Conservation (phyloP, 2,888 invertebrate genomes). For the Lithophane semibrunnea region DNA sequence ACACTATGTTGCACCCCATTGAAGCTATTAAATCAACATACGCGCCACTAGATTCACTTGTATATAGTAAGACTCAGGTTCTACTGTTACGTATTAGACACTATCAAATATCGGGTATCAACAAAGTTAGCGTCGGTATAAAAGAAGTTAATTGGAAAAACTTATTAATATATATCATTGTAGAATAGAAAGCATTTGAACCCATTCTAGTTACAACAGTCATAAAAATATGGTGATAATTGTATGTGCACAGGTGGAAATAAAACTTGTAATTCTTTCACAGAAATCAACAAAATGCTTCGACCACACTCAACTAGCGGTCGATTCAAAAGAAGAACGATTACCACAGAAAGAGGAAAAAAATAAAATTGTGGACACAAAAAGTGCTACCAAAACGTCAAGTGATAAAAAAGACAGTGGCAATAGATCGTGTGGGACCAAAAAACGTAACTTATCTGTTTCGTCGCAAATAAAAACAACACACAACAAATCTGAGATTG, state of each 20-base stretch:
- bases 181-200: background rate
- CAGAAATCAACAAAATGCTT: conserved; percentile 88
- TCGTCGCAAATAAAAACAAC: conserved; percentile 85
- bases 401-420: conserved; percentile 72
- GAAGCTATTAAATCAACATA: conserved; percentile 33
- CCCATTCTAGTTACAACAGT: background rate
- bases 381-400: conserved; percentile 64
- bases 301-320: conserved; percentile 83
- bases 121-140: background rate
- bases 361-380: conserved; percentile 62
- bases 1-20: conserved; percentile 50
- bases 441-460: conserved; percentile 83
- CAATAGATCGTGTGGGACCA: conserved; percentile 77
- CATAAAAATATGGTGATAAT: background rate
- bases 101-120: background rate
- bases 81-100: conserved; percentile 1
- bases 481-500: conserved; percentile 86
- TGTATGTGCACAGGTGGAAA: too few species aligned
- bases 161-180: background rate
- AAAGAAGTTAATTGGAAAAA: background rate
- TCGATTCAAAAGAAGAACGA: conserved; percentile 63
- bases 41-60: conserved; percentile 15
- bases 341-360: conserved; percentile 60
- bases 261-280: conserved; percentile 34
- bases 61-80: conserved; percentile 28